Percentiles rank a stretch among this genome's conserved stretches.
These are phyloP conservation scores for Anastrepha ludens DNA, from an alignment of 1,140 invertebrate genomes.

Conservation along the genomic window DNA sequence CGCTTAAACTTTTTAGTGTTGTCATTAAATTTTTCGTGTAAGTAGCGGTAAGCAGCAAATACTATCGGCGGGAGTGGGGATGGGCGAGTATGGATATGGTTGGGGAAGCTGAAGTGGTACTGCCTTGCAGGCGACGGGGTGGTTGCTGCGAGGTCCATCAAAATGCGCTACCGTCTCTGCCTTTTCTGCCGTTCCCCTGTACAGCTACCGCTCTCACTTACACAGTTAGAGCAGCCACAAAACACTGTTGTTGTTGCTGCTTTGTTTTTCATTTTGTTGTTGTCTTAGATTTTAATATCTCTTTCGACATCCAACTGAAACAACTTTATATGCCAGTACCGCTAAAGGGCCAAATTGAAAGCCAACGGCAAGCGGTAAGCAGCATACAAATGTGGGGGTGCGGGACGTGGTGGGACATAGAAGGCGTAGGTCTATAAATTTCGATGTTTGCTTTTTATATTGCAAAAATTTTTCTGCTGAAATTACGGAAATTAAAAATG, in stretches of 20 bases:
- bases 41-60: conserved; percentile 60
- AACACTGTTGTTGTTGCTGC: background rate
- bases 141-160: background rate
- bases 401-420: background rate
- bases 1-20: conserved; percentile 75
- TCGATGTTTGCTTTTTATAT: conserved; percentile 74
- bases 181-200: conserved; percentile 26
- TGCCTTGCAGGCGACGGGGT: background rate
- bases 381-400: background rate
- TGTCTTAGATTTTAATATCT: conserved; percentile 57
- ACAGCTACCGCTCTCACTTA: background rate
- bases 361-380: background rate
- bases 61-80: background rate
- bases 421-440: conserved; percentile 72
- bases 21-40: conserved; percentile 74
- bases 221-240: too few species aligned
- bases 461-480: conserved; percentile 74
- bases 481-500: conserved; percentile 75
- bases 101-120: background rate
- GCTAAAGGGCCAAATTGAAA: conserved; percentile 16
- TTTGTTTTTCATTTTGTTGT: conserved; percentile 44
- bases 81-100: background rate
- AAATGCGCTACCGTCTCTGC: conserved; percentile 35
- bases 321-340: conserved; percentile 45
- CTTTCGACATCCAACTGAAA: conserved; percentile 10